Percentiles rank a stretch among this genome's conserved stretches.
Evolutionary conservation across 2,113 vertebrate genomes (phyloP).

Genomic region (Centropus bengalensis): DNA sequence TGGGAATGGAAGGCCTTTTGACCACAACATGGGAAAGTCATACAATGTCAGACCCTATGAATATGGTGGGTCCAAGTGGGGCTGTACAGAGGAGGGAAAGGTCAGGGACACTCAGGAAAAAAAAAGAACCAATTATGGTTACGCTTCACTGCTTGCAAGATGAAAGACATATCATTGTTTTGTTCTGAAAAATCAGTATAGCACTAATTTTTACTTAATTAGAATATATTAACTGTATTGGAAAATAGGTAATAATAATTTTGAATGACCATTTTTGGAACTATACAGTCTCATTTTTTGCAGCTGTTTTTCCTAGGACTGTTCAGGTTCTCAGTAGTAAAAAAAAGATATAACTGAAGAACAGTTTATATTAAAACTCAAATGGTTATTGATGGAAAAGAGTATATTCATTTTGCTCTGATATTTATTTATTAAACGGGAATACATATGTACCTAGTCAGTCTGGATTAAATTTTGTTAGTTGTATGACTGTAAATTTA

Average conservation of each 20-base stretch:
- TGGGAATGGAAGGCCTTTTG: neutral
- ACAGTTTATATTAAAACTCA: conserved; percentile 51
- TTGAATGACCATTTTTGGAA: neutral
- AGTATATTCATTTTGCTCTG: conserved; percentile 33
- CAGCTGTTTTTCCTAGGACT: neutral
- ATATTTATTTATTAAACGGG: conserved; percentile 30
- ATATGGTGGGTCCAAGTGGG: neutral
- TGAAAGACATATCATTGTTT: neutral
- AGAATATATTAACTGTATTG: too few relatives aligned
- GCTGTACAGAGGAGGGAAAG: neutral
- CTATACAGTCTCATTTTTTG: neutral
- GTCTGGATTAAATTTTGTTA: neutral
- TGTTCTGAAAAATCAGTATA: neutral
- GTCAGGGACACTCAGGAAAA: neutral
- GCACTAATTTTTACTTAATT: neutral
- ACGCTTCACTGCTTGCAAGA: neutral
- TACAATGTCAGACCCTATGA: neutral
- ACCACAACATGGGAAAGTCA: neutral
- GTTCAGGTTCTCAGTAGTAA: neutral
- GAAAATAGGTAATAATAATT: neutral
- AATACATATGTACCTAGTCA: neutral
- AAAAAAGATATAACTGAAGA: neutral
- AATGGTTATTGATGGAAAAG: conserved; percentile 18
- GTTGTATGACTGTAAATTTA: neutral
- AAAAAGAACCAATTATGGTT: neutral